Percentiles rank a stretch among this genome's conserved stretches.
Evolutionary conservation across 2,113 vertebrate species (phyloP).

Genomic region (Strigops habroptila): DNA sequence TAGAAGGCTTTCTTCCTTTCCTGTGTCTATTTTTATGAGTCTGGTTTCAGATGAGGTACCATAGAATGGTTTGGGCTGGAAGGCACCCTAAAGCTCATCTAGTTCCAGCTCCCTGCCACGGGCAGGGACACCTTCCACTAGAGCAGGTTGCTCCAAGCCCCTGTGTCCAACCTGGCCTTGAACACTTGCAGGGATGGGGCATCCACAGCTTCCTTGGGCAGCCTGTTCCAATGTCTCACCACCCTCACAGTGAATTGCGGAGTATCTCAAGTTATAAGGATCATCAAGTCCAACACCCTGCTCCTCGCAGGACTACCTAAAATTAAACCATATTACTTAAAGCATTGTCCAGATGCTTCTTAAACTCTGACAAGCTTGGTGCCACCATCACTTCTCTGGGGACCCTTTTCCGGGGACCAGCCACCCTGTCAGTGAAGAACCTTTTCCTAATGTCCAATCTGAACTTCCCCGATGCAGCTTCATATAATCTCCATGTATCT

Average conservation of each 20-base stretch:
- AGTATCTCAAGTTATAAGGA: not conserved
- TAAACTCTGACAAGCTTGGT: not conserved
- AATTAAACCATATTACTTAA: not conserved
- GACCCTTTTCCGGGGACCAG: not conserved
- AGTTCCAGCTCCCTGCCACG: not conserved
- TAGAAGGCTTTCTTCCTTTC: not conserved
- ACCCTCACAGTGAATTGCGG: not conserved
- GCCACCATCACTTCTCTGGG: not conserved
- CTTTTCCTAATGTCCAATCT: not conserved
- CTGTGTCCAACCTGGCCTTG: not conserved
- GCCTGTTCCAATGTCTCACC: not conserved
- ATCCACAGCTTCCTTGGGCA: not conserved
- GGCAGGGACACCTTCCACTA: not conserved
- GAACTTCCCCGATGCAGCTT: not conserved
- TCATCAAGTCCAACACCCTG: not conserved
- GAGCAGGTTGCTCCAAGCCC: not conserved
- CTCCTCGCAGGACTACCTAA: not conserved
- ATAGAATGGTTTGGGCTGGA: not conserved
- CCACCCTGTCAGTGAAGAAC: not conserved
- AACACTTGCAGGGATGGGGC: not conserved
- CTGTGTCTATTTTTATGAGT: not conserved
- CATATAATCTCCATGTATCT: not conserved
- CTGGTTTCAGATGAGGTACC: not conserved
- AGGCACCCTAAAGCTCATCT: not conserved
- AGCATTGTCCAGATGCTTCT: fast-evolving